Base-by-base conservation (phyloP, 2,888 invertebrate species). In the Epistrophe eligans region DNA sequence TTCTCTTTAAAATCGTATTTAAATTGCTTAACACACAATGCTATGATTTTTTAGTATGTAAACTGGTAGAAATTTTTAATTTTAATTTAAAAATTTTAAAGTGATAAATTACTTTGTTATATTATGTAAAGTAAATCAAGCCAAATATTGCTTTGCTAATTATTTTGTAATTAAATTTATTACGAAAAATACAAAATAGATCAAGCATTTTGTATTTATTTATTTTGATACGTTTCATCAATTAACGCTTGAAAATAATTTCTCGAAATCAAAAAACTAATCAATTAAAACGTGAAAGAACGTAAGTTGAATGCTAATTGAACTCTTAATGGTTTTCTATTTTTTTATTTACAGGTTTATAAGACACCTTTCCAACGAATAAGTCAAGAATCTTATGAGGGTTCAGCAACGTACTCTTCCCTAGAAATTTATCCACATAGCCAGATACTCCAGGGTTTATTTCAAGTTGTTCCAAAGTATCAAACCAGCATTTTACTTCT, bases 331-430 rank as follows among this genome's bases (percentile, higher is more conserved):
- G 19, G 0, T 50, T 19, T 67, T 57, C 11, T 43, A 4, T n/a
- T 35, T 9, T 58, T 77, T 77, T 73, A 40, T 43, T 48, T 57
- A 64, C 89, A 93, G 93, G 91, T 93, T 19, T 92, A 92, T 87
- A 92, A 91, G 83, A 92, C 92, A 58, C 93, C 93, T 57, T 91
- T 92, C 76, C 93, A 93, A 84, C 92, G 93, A 67, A 93, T 93
- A 58, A 91, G 90, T 28, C 92, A 92, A 87, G 91, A 92, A 76
- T 90, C 92, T 19, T 92, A 91, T 32, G 93, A 93, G 82, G 92
- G 92, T 57, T 91, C 93, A 10, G 90, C 91, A 17, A 92, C 93
- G 2, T 91, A 91, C 88, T 93, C 93, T 70, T 91, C 92, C 17
- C 90, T 93, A 17, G 93, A 93, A 80, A 91, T 93, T 81, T 92